Conservation (phyloP, 2,888 invertebrate genomes). For the Morinoia aosen region DNA sequence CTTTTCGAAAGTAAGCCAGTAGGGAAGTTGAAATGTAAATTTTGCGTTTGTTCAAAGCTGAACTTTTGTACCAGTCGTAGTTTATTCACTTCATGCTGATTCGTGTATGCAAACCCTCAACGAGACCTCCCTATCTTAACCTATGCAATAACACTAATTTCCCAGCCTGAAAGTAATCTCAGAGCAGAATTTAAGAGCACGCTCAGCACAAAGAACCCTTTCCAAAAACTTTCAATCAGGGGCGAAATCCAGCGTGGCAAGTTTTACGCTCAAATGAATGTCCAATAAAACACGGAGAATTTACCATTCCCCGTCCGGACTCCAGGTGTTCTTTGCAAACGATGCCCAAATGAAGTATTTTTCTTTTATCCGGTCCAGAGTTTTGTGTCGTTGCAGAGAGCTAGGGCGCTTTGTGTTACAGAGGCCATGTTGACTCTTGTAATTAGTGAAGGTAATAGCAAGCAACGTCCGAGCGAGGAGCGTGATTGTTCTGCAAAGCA, state of each 20-base stretch:
- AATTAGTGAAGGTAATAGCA: conserved; percentile 34
- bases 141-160: not conserved
- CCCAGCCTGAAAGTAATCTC: not conserved
- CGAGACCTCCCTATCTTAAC: not conserved
- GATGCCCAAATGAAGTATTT: conserved; percentile 21
- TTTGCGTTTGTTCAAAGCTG: not conserved
- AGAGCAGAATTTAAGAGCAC: not conserved
- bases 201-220: not conserved
- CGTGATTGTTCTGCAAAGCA: not conserved
- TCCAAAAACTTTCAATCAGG: conserved; percentile 10
- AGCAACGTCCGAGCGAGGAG: not conserved
- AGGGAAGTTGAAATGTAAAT: not conserved
- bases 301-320: not conserved
- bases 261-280: conserved; percentile 7
- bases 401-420: conserved; percentile 25
- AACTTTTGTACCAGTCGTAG: not conserved
- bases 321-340: conserved; percentile 9
- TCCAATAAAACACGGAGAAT: not conserved
- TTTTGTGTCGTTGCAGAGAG: conserved; percentile 5
- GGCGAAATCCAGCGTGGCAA: conserved; percentile 3
- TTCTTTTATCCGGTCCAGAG: conserved; percentile 7
- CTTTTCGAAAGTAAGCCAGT: too few species aligned
- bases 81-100: not conserved
- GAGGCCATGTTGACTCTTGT: conserved; percentile 26
- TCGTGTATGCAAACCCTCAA: not conserved